phyloP scores from a whole-genome alignment of 2,888 invertebrate genomes.

The Patella caerulea region DNA sequence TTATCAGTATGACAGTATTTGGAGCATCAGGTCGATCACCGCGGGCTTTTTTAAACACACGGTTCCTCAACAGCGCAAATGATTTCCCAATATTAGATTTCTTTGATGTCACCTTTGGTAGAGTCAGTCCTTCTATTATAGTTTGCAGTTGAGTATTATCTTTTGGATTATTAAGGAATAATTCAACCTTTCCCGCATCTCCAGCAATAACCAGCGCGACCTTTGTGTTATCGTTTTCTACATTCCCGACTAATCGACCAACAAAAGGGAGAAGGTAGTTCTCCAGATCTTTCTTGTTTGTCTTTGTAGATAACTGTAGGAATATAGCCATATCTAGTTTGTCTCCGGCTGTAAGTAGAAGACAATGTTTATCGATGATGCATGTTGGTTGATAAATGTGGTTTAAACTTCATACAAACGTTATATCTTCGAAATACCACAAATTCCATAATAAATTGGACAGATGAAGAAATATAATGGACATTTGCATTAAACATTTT shows the following conservation, averaged over 20 bases:
- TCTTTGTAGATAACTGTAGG: neutral
- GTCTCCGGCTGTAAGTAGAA: no score
- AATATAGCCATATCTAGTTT: neutral
- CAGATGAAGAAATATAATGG: no score
- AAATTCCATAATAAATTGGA: no score
- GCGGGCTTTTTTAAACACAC: neutral
- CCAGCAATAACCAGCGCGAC: constrained; percentile 48
- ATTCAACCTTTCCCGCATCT: neutral
- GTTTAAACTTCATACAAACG: no score
- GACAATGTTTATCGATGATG: no score
- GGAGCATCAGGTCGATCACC: constrained; percentile 35
- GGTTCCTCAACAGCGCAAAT: constrained; percentile 38
- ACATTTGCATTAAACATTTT: no score
- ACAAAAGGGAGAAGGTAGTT: constrained; percentile 32
- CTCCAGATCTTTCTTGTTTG: neutral
- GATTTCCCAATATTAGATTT: constrained; percentile 47
- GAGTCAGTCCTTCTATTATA: neutral
- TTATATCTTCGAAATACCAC: no score
- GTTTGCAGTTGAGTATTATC: neutral
- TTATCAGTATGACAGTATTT: constrained; percentile 41
- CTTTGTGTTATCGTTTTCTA: constrained; percentile 48
- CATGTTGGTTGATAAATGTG: no score
- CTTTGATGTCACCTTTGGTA: neutral
- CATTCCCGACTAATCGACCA: constrained; percentile 39
- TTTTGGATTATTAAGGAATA: neutral